A percentile compares a stretch with the other conserved stretches of the same genome.
These are phyloP conservation scores for Columba guinea DNA, from an alignment of 2,797 vertebrate genomes.

Conservation along the genomic window DNA sequence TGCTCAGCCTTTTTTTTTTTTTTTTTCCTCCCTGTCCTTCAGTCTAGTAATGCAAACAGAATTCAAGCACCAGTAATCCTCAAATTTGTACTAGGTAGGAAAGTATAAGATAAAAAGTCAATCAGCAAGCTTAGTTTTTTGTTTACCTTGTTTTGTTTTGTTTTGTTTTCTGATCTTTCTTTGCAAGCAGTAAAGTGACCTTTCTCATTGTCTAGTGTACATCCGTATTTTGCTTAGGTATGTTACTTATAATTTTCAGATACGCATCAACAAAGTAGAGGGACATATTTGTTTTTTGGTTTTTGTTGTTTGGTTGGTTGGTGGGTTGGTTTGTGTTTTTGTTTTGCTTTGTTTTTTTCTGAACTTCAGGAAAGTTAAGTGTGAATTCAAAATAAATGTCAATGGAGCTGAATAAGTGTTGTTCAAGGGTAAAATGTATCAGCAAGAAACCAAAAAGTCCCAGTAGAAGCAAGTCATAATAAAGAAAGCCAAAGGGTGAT, in stretches of 20 bases:
- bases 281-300: neutral
- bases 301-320: too few species aligned
- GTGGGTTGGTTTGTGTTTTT: too few species aligned
- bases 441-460: neutral
- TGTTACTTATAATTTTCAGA: neutral
- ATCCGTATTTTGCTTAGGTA: accelerated
- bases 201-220: neutral
- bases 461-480: neutral
- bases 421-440: neutral
- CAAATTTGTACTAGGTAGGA: neutral
- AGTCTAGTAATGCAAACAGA: neutral
- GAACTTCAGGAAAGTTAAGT: neutral
- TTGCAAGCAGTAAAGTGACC: neutral
- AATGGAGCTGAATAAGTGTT: neutral
- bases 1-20: accelerated
- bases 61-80: neutral
- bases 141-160: too few species aligned
- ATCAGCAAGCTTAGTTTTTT: neutral
- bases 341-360: accelerated
- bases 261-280: neutral
- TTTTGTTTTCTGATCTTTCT: neutral
- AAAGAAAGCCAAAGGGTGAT: neutral
- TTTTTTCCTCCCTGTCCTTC: neutral
- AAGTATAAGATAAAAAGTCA: neutral
- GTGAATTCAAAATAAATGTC: neutral